phyloP scores from a whole-genome alignment of 2,113 vertebrate species.

The Oreocharis arfaki region DNA sequence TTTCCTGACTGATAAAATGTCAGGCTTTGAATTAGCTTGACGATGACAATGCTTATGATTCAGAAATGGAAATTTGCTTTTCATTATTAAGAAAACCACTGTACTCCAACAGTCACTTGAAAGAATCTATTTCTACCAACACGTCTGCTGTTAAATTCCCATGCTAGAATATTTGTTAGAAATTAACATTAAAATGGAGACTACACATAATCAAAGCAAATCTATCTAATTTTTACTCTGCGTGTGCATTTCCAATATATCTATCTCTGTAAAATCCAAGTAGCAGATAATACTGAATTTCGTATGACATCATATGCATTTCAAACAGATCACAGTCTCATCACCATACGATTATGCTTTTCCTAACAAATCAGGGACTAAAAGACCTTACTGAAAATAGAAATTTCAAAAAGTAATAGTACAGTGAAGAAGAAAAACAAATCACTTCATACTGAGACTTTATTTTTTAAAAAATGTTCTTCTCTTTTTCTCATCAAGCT shows the following conservation, averaged over 20 bases:
- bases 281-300: background rate
- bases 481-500: constrained; percentile 5
- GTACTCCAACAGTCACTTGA: constrained; percentile 10
- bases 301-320: constrained; percentile 11
- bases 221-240: background rate
- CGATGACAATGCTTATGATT: constrained; percentile 11
- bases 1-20: constrained; percentile 38
- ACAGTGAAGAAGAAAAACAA: background rate
- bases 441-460: background rate
- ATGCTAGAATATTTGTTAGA: constrained; percentile 30
- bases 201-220: constrained; percentile 31
- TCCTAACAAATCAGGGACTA: background rate
- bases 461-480: background rate
- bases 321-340: background rate
- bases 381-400: background rate
- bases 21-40: constrained; percentile 30
- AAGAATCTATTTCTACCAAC: constrained; percentile 24
- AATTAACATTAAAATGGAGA: constrained; percentile 48
- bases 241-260: background rate
- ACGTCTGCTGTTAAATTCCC: background rate
- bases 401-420: background rate
- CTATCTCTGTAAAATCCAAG: constrained; percentile 4
- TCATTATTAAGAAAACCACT: constrained; percentile 42
- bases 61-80: constrained; percentile 43
- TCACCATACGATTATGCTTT: background rate